Percentiles rank a stretch among this genome's conserved stretches.
Conservation (phyloP, 2,797 vertebrate species). For the Oryzias dopingdopingensis region DNA sequence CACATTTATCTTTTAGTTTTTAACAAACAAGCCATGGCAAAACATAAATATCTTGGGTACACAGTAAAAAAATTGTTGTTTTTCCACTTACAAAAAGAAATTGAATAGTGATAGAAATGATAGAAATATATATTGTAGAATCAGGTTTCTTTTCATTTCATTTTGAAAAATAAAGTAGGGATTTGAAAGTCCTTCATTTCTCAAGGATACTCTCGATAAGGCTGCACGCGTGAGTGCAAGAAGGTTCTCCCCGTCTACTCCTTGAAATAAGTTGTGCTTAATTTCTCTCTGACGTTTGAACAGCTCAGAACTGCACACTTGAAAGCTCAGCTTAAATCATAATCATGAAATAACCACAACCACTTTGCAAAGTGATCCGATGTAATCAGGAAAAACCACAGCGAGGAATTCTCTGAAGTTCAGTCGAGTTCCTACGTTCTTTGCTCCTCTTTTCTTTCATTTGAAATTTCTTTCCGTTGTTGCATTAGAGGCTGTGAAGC, state of each 20-base stretch:
- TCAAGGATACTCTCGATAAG: slow-evolving; percentile 9
- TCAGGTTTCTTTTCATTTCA: background rate
- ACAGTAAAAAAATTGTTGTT: too few relatives aligned
- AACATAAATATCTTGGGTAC: too few relatives aligned
- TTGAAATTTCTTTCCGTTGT: slow-evolving; percentile 1
- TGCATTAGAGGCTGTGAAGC: slow-evolving; percentile 4
- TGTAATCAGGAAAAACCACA: slow-evolving; percentile 32
- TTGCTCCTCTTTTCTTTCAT: slow-evolving; percentile 9
- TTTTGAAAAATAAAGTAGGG: background rate
- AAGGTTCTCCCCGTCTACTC: slow-evolving; percentile 19
- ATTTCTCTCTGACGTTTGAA: slow-evolving; percentile 34
- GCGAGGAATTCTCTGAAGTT: slow-evolving; percentile 28
- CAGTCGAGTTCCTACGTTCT: slow-evolving; percentile 10
- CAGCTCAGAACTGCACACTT: slow-evolving; percentile 36
- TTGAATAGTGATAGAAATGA: too few relatives aligned
- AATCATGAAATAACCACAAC: slow-evolving; percentile 40
- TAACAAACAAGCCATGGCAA: too few relatives aligned
- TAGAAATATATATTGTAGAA: too few relatives aligned
- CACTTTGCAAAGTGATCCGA: slow-evolving; percentile 36
- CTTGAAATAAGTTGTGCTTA: slow-evolving; percentile 21
- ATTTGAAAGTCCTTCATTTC: slow-evolving; percentile 9
- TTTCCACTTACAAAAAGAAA: too few relatives aligned
- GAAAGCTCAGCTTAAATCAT: slow-evolving; percentile 35
- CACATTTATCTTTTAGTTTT: too few relatives aligned
- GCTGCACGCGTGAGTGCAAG: slow-evolving; percentile 1